Evolutionary conservation across 2,888 invertebrate genomes (phyloP).

Genomic region (Beris morrisii): DNA sequence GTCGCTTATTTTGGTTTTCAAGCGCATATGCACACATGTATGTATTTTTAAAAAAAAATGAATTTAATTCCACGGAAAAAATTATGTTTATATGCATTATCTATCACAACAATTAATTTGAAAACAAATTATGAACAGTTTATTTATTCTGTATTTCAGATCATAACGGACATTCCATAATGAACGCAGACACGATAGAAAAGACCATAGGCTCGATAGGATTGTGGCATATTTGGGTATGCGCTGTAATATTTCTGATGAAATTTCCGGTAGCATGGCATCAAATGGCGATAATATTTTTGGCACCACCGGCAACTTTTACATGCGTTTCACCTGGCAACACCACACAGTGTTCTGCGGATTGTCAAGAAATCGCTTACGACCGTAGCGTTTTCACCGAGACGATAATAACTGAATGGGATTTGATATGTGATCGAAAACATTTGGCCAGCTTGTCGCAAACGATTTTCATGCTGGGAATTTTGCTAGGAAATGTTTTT

Average conservation of each 20-base stretch:
- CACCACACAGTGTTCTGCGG: constrained; percentile 54
- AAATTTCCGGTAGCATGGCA: constrained; percentile 83
- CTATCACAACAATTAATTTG: no score
- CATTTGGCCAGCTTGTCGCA: constrained; percentile 72
- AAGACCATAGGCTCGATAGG: constrained; percentile 72
- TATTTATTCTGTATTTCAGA: constrained; percentile 2
- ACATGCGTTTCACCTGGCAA: constrained; percentile 55
- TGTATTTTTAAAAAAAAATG: no score
- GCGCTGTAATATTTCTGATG: constrained; percentile 67
- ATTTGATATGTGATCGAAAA: constrained; percentile 68
- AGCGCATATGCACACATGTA: no score
- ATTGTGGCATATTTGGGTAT: constrained; percentile 74
- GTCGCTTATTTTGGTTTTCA: no score
- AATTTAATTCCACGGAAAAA: no score
- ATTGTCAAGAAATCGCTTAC: constrained; percentile 63
- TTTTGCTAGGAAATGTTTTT: constrained; percentile 70
- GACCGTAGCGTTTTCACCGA: constrained; percentile 66
- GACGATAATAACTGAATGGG: constrained; percentile 74
- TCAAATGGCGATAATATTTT: constrained; percentile 75
- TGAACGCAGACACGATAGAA: constrained; percentile 64
- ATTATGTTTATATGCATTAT: no score
- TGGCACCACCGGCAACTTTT: constrained; percentile 67
- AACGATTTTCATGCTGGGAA: constrained; percentile 74
- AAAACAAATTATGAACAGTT: neutral
- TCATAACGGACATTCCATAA: constrained; percentile 39